A percentile compares a stretch with the other conserved stretches of the same genome.
These are phyloP conservation scores for Rhegmatorhina hoffmannsi DNA, from an alignment of 2,113 vertebrate species.

Conservation along the genomic window DNA sequence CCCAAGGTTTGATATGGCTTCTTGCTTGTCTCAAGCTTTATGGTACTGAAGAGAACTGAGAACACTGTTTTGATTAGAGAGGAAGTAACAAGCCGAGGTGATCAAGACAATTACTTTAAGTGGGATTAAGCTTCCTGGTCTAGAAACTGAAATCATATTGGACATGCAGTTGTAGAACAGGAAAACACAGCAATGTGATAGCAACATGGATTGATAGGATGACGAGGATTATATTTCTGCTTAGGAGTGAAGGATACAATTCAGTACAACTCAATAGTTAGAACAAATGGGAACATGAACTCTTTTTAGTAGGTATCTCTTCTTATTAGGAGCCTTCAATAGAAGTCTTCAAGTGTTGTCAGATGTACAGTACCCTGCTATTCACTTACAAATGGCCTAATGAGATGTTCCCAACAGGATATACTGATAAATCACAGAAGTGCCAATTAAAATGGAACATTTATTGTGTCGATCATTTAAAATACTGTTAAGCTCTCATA, in stretches of 20 bases:
- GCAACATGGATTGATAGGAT: background rate
- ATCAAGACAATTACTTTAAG: conserved; percentile 30
- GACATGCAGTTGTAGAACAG: background rate
- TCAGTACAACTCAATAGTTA: conserved; percentile 61
- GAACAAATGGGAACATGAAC: conserved; percentile 55
- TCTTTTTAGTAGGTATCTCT: conserved; percentile 34
- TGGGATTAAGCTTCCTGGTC: background rate
- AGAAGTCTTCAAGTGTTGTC: conserved; percentile 55
- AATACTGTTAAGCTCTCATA: conserved; percentile 46
- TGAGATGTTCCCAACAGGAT: conserved; percentile 34
- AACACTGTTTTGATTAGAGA: background rate
- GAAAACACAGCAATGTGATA: conserved; percentile 1
- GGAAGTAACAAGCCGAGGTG: background rate
- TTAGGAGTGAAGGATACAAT: conserved; percentile 15
- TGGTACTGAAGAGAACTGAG: background rate
- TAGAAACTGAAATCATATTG: conserved; percentile 38
- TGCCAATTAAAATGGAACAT: conserved; percentile 74
- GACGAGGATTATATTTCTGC: conserved; percentile 44
- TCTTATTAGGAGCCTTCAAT: conserved; percentile 35
- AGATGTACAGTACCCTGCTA: conserved; percentile 54
- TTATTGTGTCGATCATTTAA: conserved; percentile 60
- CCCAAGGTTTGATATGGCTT: background rate
- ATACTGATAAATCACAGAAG: conserved; percentile 63
- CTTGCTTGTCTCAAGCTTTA: background rate
- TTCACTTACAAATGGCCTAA: conserved; percentile 62